Base-by-base conservation (phyloP, 2,888 invertebrate species). In the Allacma fusca region DNA sequence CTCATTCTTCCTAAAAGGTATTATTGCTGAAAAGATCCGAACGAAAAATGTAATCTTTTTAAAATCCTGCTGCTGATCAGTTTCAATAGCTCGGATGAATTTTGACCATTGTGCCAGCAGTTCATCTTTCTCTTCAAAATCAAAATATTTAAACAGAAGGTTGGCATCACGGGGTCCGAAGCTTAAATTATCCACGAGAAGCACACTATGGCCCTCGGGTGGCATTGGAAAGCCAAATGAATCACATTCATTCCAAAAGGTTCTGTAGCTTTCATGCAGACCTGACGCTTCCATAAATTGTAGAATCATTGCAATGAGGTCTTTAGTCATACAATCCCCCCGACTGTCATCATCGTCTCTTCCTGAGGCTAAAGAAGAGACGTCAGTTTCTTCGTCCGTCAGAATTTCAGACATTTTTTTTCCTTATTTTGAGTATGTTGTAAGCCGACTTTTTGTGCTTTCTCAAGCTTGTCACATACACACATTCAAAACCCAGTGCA, bases 281-380 rank as follows among this genome's bases (percentile, higher is more conserved):
- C 84, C 83, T 64, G 78, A 79, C 1, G 80, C 75, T 44, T 84
- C 82, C 59, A 84, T 64, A 69, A 82, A 84, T 81, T 84, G n/a
- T 19, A 75, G 64, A 12, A 76, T 70, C 70, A 76, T 76, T 7
- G 24, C 70, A 24, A 76, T 70, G 7, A 76, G 12, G 26, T 76
- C 70, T 40, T 62, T 70, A 13, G 71, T 76, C 64, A 76, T 70
- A 19, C 43, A 29, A 21, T 76, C 76, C 13, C 43, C 34, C 19
- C 21, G 23, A 7, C 12, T 13, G 1, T 29, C 34, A 13, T 69
- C 68, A 9, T 69, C 43, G 1, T 29, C 40, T 40, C 21, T n/a
- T 5, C n/a, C 43, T 34, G 68, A 69, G 29, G 29, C 29, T 43
- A 21, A 4, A 1, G 69, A 69, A 1, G 69, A 69, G 1, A 43